phyloP scores from a whole-genome alignment of 2,113 vertebrate species.

The Nothocercus nigrocapillus region DNA sequence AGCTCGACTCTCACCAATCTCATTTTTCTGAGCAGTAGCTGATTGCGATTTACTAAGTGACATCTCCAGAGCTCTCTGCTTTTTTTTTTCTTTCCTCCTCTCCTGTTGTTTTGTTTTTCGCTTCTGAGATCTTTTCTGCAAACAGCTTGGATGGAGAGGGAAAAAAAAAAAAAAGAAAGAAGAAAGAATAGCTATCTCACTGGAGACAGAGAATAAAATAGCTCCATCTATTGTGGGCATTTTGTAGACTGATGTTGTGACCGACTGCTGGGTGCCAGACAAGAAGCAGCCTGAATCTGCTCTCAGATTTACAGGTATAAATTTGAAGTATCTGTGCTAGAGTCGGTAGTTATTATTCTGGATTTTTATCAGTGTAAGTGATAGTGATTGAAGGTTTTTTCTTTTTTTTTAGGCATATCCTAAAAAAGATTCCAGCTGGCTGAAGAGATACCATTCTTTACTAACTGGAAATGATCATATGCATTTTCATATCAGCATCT shows the following conservation, averaged over 20 bases:
- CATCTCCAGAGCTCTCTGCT: not conserved
- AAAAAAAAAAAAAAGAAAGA: not conserved
- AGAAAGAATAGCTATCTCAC: not conserved
- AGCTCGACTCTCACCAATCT: not conserved
- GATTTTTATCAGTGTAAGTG: constrained; percentile 49
- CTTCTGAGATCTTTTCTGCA: not conserved
- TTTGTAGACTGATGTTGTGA: not conserved
- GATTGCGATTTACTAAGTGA: not conserved
- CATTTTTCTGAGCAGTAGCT: not conserved
- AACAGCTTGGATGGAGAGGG: not conserved
- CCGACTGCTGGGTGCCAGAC: not conserved
- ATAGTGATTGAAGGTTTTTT: constrained; percentile 30
- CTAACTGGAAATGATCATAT: constrained; percentile 56
- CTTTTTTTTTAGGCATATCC: not conserved
- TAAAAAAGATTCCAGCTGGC: constrained; percentile 15
- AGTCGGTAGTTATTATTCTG: constrained; percentile 1
- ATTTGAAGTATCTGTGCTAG: not conserved
- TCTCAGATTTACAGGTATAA: not conserved
- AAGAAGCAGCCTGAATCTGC: not conserved
- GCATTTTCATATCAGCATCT: constrained; percentile 64
- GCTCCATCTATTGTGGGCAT: not conserved
- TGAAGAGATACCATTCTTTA: constrained; percentile 46
- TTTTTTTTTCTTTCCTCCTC: not conserved
- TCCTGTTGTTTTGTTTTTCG: not conserved
- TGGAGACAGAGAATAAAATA: not conserved